These are phyloP conservation scores for Caenorhabditis macrosperma DNA, from an alignment of 2,888 invertebrate species.

Conservation along the genomic window DNA sequence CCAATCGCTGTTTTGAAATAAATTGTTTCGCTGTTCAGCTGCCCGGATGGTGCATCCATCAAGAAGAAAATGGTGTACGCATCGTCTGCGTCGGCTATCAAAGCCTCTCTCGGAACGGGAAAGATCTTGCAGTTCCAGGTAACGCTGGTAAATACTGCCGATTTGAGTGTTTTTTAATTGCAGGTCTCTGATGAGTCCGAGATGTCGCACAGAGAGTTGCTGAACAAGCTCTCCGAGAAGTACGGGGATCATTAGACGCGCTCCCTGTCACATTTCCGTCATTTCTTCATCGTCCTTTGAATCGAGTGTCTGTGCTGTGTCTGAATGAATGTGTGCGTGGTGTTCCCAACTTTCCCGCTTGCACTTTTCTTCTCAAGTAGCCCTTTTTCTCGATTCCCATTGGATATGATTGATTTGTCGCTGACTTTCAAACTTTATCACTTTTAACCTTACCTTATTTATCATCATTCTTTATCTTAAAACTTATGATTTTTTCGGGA, in stretches of 20 bases:
- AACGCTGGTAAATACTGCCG: neutral
- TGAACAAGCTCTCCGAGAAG: constrained; percentile 78
- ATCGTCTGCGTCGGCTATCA: constrained; percentile 97
- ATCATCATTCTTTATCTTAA: constrained; percentile 28
- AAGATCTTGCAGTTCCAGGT: constrained; percentile 80
- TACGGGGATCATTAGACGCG: constrained; percentile 77
- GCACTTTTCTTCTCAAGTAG: neutral
- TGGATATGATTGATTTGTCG: constrained; percentile 2
- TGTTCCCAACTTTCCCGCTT: neutral
- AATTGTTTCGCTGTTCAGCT: constrained; percentile 82
- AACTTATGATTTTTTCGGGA: constrained; percentile 39
- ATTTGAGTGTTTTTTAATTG: constrained; percentile 25
- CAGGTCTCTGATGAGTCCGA: constrained; percentile 80
- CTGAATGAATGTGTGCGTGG: constrained; percentile 3
- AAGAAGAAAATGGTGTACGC: constrained; percentile 89
- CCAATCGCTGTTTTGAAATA: neutral
- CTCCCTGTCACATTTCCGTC: neutral
- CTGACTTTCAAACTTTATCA: constrained; percentile 17
- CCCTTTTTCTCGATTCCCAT: neutral
- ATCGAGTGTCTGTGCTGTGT: constrained; percentile 8
- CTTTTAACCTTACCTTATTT: constrained; percentile 41
- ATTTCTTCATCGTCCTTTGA: neutral
- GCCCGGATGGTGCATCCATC: constrained; percentile 96
- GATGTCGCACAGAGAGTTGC: constrained; percentile 79
- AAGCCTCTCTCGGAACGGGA: constrained; percentile 88